Evolutionary conservation across 37 sponge, comb jelly and placozoan species (phyloP).

Genomic region (Axinella damicornis): DNA sequence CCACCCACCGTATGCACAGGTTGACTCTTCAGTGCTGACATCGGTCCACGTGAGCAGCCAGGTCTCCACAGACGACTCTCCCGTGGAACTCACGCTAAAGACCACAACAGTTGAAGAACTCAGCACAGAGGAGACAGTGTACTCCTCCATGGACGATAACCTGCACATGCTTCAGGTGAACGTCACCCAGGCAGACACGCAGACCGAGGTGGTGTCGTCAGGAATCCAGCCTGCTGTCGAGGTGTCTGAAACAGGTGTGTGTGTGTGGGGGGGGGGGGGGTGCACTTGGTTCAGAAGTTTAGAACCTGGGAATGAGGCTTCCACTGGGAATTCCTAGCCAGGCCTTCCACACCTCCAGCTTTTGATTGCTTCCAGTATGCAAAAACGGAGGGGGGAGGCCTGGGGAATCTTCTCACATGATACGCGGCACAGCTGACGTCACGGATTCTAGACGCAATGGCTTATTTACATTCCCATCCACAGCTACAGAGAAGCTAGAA

Average conservation of each 20-base stretch:
- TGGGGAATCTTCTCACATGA: too few relatives aligned
- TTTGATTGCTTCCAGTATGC: too few relatives aligned
- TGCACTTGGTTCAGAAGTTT: too few relatives aligned
- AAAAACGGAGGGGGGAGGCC: too few relatives aligned
- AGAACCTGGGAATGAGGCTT: too few relatives aligned
- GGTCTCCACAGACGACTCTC: not conserved
- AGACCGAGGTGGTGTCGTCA: constrained; percentile 6
- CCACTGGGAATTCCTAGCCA: too few relatives aligned
- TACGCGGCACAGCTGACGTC: too few relatives aligned
- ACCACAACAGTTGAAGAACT: constrained; percentile 4
- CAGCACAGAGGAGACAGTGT: constrained; percentile 40
- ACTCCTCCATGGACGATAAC: constrained; percentile 9
- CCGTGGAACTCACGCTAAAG: constrained; percentile 8
- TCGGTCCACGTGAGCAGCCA: not conserved
- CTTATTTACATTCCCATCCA: too few relatives aligned
- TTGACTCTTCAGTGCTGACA: not conserved
- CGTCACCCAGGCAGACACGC: not conserved
- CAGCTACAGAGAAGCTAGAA: too few relatives aligned
- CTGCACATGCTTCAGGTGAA: constrained; percentile 5
- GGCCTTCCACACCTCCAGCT: too few relatives aligned
- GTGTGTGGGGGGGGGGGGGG: too few relatives aligned
- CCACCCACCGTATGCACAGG: not conserved
- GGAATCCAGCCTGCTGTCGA: not conserved
- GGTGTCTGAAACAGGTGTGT: constrained; percentile 3
- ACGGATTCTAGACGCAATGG: too few relatives aligned